Base-by-base conservation (phyloP, 2,113 vertebrate species). In the Tragelaphus scriptus region DNA sequence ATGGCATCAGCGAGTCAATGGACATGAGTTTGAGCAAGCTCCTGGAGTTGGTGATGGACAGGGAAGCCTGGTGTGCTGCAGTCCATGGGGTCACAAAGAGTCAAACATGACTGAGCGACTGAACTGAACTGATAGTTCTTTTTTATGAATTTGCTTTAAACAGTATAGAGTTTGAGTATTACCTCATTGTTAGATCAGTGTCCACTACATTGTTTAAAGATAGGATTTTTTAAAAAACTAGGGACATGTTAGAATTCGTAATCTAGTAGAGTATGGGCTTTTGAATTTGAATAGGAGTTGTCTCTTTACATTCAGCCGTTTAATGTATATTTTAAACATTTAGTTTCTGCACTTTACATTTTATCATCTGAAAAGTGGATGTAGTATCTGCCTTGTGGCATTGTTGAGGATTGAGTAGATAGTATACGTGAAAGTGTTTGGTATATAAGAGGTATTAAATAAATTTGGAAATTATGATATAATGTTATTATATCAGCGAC, bases 81-180 rank as follows among this genome's bases (percentile, higher is more conserved):
- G n/a, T 40, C n/a, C 4, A 3, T 75, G n/a, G 19, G 36, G 68
- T 36, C 5, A 2, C n/a, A 75, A 36, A 36, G n/a, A 71, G 21
- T 71, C 3, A 11, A 21, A 40, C 68, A 71, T 0, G 19, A 23
- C 68, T 75, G n/a, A 75, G 68, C 2, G 3, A 40, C 68, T 40
- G 19, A 68, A 68, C 63, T 68, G 63, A 71, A 75, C 51, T 91
- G 32, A 28, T 56, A 82, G 30, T 97, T 93, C 36, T 91, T 71
- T 91, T 91, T 86, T 80, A 53, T 94, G 49, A 91, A 59, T 91
- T 85, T 88, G 32, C 56, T 93, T 85, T 91, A n/a, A 71, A 49
- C 36, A 80, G 58, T 88, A 15, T 94, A 68, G 68, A 65, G 28
- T 77, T 95, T 96, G 65, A 82, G 26, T 58, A 75, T 53, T 86